Evolutionary conservation across 2,888 invertebrate species (phyloP), one percentile per base, ranked within the genome.

Genomic region (Eupeodes latifasciatus): DNA sequence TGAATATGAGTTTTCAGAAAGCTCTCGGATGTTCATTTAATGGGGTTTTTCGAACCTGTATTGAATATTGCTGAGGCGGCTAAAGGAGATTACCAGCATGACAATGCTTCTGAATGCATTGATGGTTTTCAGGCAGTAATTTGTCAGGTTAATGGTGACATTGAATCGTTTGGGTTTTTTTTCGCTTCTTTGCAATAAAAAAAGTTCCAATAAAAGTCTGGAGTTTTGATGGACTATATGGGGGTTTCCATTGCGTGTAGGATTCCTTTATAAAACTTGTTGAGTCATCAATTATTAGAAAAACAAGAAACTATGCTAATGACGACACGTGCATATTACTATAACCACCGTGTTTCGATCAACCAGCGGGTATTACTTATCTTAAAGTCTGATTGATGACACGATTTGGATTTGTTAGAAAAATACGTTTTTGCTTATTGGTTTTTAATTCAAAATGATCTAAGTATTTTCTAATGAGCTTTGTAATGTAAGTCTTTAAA

Each of bases 61-160:
- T 51, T 16, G 36, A 61, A 76, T 76, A 47, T 62, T 66, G 62
- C 40, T 74, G 34, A 69, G 51, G 55, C 53, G 64, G 40, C 59
- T 75, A 11, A 49, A 51, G n/a, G 14, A 51, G 66, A 40, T 55
- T 69, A 61, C 74, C 55, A 49, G 67, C 83, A 69, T 74, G 59
- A 47, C 77, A 72, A 36, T 76, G 44, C 74, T 16, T 44, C 12
- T 67, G 82, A 75, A 67, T 80, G 84, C 84, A 80, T 77, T 80
- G 87, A 72, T 76, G 83, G 64, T 76, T 76, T 80, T 16, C 27
- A 55, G 55, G 80, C 49, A 53, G 64, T 53, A 83, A 83, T 87
- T 80, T 87, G 71, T 79, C 87, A 86, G 59, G 34, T 71, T 74
- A 71, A 81, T 81, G 72, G 69, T 27, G 53, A 66, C 19, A 44